Percentiles rank a stretch among this genome's conserved stretches.
Conservation (phyloP, 2,797 vertebrate genomes). For the Sandelia bainsii region DNA sequence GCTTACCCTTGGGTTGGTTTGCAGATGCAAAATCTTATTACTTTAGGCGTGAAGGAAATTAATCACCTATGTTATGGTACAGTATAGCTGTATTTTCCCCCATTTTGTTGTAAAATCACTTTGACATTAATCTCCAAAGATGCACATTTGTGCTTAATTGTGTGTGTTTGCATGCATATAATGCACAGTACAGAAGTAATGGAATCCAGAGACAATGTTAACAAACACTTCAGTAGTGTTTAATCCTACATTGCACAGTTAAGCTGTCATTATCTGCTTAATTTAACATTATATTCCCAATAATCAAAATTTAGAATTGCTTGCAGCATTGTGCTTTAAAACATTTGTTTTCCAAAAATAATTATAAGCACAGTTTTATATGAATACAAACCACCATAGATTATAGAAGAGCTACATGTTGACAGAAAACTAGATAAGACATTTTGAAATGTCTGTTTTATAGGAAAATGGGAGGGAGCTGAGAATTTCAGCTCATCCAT, state of each 20-base stretch:
- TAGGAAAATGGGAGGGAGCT: slow-evolving; percentile 9
- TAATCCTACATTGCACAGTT: slow-evolving; percentile 6
- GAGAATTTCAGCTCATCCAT: slow-evolving; percentile 33
- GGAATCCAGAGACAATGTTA: not conserved
- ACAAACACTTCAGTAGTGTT: not conserved
- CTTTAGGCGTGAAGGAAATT: slow-evolving; percentile 38
- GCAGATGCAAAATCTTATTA: slow-evolving; percentile 46
- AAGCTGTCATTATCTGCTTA: slow-evolving; percentile 1
- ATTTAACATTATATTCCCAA: not conserved
- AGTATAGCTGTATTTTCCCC: not conserved
- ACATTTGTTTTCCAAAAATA: not conserved
- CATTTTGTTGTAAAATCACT: slow-evolving; percentile 7
- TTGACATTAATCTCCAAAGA: slow-evolving; percentile 4
- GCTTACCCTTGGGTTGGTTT: too few relatives aligned
- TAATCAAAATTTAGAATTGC: slow-evolving; percentile 1
- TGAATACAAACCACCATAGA: slow-evolving; percentile 24
- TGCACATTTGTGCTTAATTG: not conserved
- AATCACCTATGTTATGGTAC: slow-evolving; percentile 29
- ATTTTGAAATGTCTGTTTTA: slow-evolving; percentile 49
- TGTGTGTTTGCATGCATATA: not conserved
- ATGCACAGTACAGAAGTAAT: not conserved
- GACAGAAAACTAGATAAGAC: slow-evolving; percentile 26
- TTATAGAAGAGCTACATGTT: slow-evolving; percentile 36
- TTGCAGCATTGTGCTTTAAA: not conserved
- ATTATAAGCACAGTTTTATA: slow-evolving; percentile 23